These are phyloP conservation scores for Mellivora capensis DNA, from an alignment of 2,113 vertebrate genomes.

Conservation along the genomic window DNA sequence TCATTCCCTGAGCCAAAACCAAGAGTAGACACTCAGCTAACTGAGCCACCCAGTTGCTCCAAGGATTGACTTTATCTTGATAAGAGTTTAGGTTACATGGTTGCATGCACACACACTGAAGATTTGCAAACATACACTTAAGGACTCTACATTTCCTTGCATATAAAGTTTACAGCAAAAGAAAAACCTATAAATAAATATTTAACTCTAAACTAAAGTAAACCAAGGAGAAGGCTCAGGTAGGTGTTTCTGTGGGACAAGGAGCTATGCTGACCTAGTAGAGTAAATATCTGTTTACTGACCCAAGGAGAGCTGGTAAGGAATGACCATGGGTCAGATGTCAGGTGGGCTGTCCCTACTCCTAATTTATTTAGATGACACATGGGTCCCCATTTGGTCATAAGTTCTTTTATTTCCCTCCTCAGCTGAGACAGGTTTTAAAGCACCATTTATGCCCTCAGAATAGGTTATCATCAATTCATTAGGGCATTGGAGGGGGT, in stretches of 20 bases:
- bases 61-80: background rate
- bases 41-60: background rate
- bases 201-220: background rate
- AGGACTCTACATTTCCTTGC: background rate
- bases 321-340: background rate
- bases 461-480: background rate
- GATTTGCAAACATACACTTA: background rate
- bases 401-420: background rate
- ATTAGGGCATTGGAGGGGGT: background rate
- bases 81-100: background rate
- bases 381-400: background rate
- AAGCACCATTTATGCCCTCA: background rate
- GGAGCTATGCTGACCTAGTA: too few species aligned
- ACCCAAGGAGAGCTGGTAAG: background rate
- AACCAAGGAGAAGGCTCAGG: background rate
- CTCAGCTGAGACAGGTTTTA: background rate
- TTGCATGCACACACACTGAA: background rate
- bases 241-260: background rate
- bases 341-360: too few species aligned
- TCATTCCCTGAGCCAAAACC: background rate
- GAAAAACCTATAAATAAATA: background rate
- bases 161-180: background rate
- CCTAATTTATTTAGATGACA: background rate
- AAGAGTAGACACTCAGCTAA: background rate
- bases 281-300: background rate